A percentile compares a stretch with the other conserved stretches of the same genome.
These are phyloP conservation scores for Peromyscus californicus DNA, from an alignment of 2,113 vertebrate species.

Conservation along the genomic window DNA sequence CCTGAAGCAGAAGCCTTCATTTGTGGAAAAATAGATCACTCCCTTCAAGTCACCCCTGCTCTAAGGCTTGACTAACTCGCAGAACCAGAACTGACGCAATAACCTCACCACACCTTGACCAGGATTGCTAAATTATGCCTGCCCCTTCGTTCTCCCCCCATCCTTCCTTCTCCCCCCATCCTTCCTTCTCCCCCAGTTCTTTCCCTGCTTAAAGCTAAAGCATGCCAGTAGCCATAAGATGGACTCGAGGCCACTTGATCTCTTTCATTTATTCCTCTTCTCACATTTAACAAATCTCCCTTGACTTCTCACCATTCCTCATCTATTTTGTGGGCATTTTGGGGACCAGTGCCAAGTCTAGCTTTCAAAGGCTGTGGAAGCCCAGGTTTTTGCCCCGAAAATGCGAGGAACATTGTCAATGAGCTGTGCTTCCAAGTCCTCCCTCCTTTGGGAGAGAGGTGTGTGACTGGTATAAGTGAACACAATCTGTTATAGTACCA, in stretches of 20 bases:
- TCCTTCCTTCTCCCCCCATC: no score
- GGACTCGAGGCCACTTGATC: background rate
- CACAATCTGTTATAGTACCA: background rate
- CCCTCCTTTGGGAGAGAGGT: background rate
- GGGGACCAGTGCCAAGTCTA: background rate
- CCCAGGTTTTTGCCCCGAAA: background rate
- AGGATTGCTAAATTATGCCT: background rate
- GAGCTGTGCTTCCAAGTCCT: background rate
- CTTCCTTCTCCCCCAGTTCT: background rate
- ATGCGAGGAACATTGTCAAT: background rate
- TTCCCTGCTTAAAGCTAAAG: background rate
- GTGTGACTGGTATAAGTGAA: background rate
- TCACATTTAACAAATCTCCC: background rate
- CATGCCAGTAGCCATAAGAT: background rate
- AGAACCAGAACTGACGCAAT: background rate
- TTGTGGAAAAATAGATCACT: background rate
- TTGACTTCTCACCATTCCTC: background rate
- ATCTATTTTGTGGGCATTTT: background rate
- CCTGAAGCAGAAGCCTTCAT: background rate
- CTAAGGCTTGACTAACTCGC: background rate
- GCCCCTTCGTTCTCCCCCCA: background rate
- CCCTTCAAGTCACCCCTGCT: background rate
- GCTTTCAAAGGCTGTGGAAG: background rate
- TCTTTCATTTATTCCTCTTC: background rate
- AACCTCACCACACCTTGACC: background rate